Base-by-base conservation (phyloP, 1,140 invertebrate genomes). In the Scaptomyza pallida region DNA sequence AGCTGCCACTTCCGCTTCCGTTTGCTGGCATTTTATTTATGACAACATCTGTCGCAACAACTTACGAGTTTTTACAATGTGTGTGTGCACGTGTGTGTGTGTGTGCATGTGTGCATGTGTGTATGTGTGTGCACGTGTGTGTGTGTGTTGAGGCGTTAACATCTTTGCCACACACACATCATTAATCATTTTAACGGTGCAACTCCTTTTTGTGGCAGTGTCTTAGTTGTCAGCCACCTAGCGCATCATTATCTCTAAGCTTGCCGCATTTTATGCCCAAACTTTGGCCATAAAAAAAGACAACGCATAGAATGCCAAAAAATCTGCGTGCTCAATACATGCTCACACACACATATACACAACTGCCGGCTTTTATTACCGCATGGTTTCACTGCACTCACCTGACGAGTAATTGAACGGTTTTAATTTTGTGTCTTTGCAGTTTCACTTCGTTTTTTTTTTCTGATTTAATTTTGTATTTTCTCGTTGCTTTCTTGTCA, bases 161-260 rank as follows among this genome's bases (percentile, higher is more conserved):
- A 72, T 77, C 73, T 72, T 60, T 54, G 72, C 74, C 65, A 63
- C 64, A 77, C 82, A 82, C 82, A 88, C 79, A 64, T 88, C 89
- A 83, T 90, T 90, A 83, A 90, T 90, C 88, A 89, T 89, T 89
- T 89, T 78, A 72, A 89, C 78, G 71, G 77, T 72, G 60, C 65
- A 54, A 72, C 73, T 81, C 60, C 51, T 70, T 67, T 56, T 37
- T 12, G 17, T 47, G 19, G 44, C 56, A 54, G 78, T 44, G 50
- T 16, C n/a, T 9, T 63, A 69, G 75, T 59, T 76, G 48, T 30
- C 41, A 21, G 13, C 19, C 44, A 48, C 50, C 50, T 70, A 23
- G 23, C 15, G 60, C 67, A 50, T 40, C 44, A 70, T 50, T 56
- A 56, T 56, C 35, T 23, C 21, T 37, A 59, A 60, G 63, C 54